Base-by-base conservation (phyloP, 92 coral and sea anemone species). In the Pocillopora grandis region DNA sequence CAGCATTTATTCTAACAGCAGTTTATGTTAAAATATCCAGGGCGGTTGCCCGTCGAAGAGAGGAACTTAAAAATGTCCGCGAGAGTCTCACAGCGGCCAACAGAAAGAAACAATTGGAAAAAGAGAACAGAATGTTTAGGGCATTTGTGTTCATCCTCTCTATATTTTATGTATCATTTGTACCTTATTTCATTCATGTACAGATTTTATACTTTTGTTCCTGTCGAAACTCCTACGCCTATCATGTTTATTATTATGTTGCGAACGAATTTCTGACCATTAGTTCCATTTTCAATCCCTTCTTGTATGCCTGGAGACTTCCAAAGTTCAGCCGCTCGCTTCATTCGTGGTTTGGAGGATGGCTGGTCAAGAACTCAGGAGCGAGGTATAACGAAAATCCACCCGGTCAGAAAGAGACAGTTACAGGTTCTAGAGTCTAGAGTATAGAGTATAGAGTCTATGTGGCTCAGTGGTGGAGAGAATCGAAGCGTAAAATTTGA, bases 241-340 rank as follows among this genome's bases (percentile, higher is more conserved):
- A 71, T 49, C 2, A 20, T 37, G 31, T 62, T 17, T 74, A 58
- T 59, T 23, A 58, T 33, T 48, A n/a, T 19, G 56, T 82, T 12
- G 72, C 79, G 4, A 82, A 82, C 62, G 86, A 74, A 20, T 73
- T 82, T 23, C 60, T 82, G 1, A 60, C 86, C 5, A 48, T 82
- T 15, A 82, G 79, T 21, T 82, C 86, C 17, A 16, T 62, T 70
- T 52, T 82, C 11, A 79, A 82, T 75, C 86, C 86, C 1, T 82
- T 82, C 72, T 37, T 82, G 86, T 82, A 82, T 18, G 86, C 86
- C 11, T 82, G 86, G 86, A 82, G 86, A 55, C 68, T 82, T 42
- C 79, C 86, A 27, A 72, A 64, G 77, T 82, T 82, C 56, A 72
- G 65, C 61, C 86, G 86, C 17, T 82, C 86, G 48, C 23, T 72